phyloP scores from a whole-genome alignment of 2,797 vertebrate genomes.

The Anguilla pacifica region DNA sequence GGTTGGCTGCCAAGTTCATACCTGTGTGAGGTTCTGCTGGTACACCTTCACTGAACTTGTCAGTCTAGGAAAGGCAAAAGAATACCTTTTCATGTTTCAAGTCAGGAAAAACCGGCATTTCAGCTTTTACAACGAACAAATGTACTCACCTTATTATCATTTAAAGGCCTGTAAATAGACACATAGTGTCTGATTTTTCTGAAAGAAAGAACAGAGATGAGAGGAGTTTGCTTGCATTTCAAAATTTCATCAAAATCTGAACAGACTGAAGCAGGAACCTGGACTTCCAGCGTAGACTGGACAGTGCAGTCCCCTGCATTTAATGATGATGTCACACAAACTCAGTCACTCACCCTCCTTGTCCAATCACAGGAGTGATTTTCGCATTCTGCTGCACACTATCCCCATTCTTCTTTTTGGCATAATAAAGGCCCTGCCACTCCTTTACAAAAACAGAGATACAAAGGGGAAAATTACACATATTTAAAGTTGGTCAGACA shows the following conservation, averaged over 20 bases:
- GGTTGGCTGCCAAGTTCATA: constrained; percentile 54
- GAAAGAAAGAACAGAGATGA: constrained; percentile 52
- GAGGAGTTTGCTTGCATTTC: background rate
- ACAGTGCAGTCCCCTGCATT: background rate
- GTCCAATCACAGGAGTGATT: constrained; percentile 94
- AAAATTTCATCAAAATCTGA: background rate
- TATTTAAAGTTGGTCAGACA: constrained; percentile 15
- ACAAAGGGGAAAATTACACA: background rate
- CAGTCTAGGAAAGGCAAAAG: constrained; percentile 67
- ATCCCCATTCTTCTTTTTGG: constrained; percentile 96
- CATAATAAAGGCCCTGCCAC: constrained; percentile 95
- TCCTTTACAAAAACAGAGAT: constrained; percentile 73
- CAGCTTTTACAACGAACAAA: constrained; percentile 15
- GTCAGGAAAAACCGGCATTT: background rate
- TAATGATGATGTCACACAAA: background rate
- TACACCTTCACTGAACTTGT: constrained; percentile 85
- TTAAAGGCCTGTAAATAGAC: constrained; percentile 95
- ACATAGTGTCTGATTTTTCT: constrained; percentile 99
- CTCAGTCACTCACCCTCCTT: constrained; percentile 88
- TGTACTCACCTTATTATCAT: constrained; percentile 87
- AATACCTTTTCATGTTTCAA: background rate
- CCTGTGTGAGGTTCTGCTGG: constrained; percentile 91
- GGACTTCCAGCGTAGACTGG: background rate
- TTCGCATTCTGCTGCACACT: constrained; percentile 95
- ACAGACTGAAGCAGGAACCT: background rate